Percentiles rank a stretch among this genome's conserved stretches.
Evolutionary conservation across 2,888 invertebrate species (phyloP).

Genomic region (Pedicia rivosa): DNA sequence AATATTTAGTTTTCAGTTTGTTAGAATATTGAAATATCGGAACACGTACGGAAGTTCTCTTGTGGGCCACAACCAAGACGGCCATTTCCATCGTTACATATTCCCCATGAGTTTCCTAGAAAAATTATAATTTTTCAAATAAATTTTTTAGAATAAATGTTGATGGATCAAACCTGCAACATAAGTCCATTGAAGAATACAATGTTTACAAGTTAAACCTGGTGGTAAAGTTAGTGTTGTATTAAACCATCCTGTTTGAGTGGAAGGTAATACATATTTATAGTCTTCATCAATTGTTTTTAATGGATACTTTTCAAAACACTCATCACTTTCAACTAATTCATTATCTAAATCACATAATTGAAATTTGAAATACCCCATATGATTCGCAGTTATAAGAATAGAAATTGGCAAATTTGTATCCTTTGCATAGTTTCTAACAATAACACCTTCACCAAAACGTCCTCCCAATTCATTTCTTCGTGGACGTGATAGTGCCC

Average conservation of each 20-base stretch:
- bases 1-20: too few species aligned
- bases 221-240: constrained; percentile 27
- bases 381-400: constrained; percentile 31
- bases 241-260: constrained; percentile 17
- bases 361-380: constrained; percentile 33
- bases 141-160: background rate
- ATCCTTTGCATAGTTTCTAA: constrained; percentile 24
- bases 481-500: constrained; percentile 28
- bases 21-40: constrained; percentile 52
- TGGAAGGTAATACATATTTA: constrained; percentile 13
- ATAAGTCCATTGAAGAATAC: constrained; percentile 40
- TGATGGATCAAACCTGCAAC: constrained; percentile 21
- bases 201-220: constrained; percentile 34
- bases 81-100: constrained; percentile 52
- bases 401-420: constrained; percentile 22
- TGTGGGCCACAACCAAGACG: constrained; percentile 78
- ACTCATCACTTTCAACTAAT: constrained; percentile 36
- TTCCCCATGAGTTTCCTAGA: constrained; percentile 57
- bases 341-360: constrained; percentile 32
- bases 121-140: background rate
- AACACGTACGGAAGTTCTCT: constrained; percentile 74
- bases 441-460: constrained; percentile 34
- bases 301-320: constrained; percentile 31
- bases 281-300: constrained; percentile 20
- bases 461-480: constrained; percentile 36